phyloP scores from a whole-genome alignment of 1,140 invertebrate genomes.

The Rhyacophila brunnea region DNA sequence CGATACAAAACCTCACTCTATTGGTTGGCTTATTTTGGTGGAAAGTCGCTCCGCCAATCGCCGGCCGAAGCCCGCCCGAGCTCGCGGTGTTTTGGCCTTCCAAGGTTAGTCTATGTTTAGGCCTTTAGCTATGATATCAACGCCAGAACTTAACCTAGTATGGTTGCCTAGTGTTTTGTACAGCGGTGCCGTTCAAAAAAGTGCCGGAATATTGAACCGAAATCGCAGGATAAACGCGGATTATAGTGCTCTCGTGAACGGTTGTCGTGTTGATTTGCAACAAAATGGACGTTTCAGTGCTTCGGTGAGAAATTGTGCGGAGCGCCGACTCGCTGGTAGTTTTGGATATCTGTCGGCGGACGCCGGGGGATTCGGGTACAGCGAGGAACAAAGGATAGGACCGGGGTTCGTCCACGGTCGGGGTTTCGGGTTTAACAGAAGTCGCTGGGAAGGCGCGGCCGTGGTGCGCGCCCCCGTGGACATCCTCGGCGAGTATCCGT shows the following conservation, averaged over 20 bases:
- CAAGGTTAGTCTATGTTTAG: conserved; percentile 31
- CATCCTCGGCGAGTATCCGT: conserved; percentile 20
- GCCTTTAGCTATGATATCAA: conserved; percentile 35
- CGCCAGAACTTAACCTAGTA: conserved; percentile 35
- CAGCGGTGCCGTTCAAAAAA: conserved; percentile 24
- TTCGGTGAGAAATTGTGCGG: conserved; percentile 25
- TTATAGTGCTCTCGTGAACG: conserved; percentile 24
- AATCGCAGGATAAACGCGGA: conserved; percentile 20
- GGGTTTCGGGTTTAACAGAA: background rate
- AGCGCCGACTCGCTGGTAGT: conserved; percentile 17
- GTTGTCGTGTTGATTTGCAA: conserved; percentile 22
- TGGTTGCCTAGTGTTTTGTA: conserved; percentile 35
- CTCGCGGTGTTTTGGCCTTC: conserved; percentile 30
- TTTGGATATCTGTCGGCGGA: conserved; percentile 18
- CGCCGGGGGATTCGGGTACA: conserved; percentile 9
- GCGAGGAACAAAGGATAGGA: conserved; percentile 12
- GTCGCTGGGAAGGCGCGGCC: conserved; percentile 15
- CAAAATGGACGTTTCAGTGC: conserved; percentile 28
- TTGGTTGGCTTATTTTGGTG: conserved; percentile 9
- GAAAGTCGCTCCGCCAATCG: conserved; percentile 21
- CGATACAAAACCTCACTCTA: conserved; percentile 7
- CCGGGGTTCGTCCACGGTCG: conserved; percentile 1
- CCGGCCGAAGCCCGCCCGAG: conserved; percentile 23
- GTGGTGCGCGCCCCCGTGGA: conserved; percentile 15
- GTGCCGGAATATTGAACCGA: conserved; percentile 26